Conservation (phyloP, 2,113 vertebrate genomes). For the Anhinga anhinga region DNA sequence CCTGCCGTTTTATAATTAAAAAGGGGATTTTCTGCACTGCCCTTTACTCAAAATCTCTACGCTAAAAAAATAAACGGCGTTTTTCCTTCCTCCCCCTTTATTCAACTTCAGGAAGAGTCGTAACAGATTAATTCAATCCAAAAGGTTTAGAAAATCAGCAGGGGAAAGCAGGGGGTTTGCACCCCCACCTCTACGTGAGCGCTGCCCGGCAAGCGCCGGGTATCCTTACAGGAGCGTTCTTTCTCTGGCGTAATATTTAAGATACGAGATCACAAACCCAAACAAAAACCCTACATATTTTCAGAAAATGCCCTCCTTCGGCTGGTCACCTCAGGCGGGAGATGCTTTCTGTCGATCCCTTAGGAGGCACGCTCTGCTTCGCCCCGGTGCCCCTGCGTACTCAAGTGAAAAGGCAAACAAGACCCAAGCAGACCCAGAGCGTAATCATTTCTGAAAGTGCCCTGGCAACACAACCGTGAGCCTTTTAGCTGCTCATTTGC, state of each 20-base stretch:
- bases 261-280: not conserved
- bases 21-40: not conserved
- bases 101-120: not conserved
- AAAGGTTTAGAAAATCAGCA: not conserved
- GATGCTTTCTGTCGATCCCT: not conserved
- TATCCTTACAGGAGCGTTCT: too few species aligned
- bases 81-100: not conserved
- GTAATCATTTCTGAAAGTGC: not conserved
- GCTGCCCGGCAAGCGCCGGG: rapidly evolving
- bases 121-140: not conserved
- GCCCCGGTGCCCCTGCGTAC: not conserved
- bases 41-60: not conserved
- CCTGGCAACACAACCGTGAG: not conserved
- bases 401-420: not conserved
- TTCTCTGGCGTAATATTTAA: not conserved
- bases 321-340: not conserved
- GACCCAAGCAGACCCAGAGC: not conserved
- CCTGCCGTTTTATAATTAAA: rapidly evolving
- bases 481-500: not conserved
- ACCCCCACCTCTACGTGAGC: too few species aligned
- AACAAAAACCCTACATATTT: not conserved
- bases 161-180: not conserved
- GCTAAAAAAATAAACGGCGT: not conserved
- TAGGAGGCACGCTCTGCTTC: not conserved
- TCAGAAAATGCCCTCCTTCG: not conserved